A percentile compares a stretch with the other conserved stretches of the same genome.
Evolutionary conservation across 2,888 invertebrate species (phyloP).

Genomic region (Calliscelio sp.): DNA sequence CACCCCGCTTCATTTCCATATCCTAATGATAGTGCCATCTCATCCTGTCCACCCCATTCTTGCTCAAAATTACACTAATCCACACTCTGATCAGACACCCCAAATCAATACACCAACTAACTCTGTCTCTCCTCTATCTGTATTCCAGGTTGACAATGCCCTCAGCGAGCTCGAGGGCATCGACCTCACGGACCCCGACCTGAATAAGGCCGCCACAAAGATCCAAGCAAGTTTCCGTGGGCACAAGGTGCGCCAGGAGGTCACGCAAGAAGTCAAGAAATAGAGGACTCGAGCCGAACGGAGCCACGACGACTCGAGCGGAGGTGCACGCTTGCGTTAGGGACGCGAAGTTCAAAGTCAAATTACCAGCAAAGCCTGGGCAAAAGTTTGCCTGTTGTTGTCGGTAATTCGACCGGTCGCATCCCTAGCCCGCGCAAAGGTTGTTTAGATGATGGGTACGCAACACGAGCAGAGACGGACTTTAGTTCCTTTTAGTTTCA

Average conservation of each 20-base stretch:
- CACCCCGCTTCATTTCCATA: no score
- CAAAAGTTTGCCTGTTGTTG: not conserved
- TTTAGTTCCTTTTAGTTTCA: slow-evolving; percentile 67
- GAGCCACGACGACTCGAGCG: slow-evolving; percentile 16
- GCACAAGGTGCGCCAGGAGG: slow-evolving; percentile 94
- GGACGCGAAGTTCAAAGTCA: not conserved
- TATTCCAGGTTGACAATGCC: slow-evolving; percentile 82
- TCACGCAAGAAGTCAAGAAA: slow-evolving; percentile 77
- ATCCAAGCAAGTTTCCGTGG: slow-evolving; percentile 97
- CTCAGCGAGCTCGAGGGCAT: slow-evolving; percentile 92
- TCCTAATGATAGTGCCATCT: no score
- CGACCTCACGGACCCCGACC: slow-evolving; percentile 94
- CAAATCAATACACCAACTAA: not conserved
- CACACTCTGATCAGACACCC: not conserved
- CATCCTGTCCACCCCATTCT: not conserved
- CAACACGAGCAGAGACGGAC: slow-evolving; percentile 49
- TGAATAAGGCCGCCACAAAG: slow-evolving; percentile 96
- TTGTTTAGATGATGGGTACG: slow-evolving; percentile 54
- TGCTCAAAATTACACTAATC: not conserved
- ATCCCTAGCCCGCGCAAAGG: slow-evolving; percentile 37
- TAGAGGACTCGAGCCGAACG: slow-evolving; percentile 64
- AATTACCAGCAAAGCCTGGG: not conserved
- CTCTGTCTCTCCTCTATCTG: not conserved
- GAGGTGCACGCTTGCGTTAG: slow-evolving; percentile 29
- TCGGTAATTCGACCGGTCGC: slow-evolving; percentile 14